phyloP scores from a whole-genome alignment of 2,888 invertebrate species.

The Trachelus stipa region DNA sequence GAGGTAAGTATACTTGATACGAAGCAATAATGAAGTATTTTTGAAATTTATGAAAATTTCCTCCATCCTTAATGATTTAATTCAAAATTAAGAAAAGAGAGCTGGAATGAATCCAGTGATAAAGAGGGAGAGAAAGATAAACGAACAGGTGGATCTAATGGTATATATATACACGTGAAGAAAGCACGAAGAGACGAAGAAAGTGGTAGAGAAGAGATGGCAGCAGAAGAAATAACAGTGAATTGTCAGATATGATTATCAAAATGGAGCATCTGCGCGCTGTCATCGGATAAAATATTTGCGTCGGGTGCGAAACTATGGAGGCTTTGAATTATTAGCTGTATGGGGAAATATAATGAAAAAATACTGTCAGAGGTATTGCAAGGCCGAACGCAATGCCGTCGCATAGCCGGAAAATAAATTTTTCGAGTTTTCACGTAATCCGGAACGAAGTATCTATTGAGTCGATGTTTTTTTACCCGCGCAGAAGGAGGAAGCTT shows the following conservation, averaged over 20 bases:
- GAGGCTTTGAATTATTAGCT: conserved; percentile 42
- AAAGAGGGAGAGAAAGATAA: background rate
- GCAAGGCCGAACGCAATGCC: conserved; percentile 19
- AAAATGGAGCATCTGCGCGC: conserved; percentile 45
- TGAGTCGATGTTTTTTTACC: background rate
- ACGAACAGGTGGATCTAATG: background rate
- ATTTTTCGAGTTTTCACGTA: background rate
- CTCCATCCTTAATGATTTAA: background rate
- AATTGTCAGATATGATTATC: conserved; percentile 32
- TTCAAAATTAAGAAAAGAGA: background rate
- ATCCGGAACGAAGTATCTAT: background rate
- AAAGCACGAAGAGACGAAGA: conserved; percentile 9
- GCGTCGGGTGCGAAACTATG: conserved; percentile 32
- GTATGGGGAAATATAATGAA: conserved; percentile 41
- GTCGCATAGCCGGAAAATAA: background rate
- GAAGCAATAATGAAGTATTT: background rate
- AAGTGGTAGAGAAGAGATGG: conserved; percentile 10
- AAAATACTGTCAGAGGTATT: conserved; percentile 42
- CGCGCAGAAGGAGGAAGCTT: background rate
- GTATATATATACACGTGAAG: background rate
- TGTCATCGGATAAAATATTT: conserved; percentile 43
- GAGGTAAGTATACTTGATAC: no score
- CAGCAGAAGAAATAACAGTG: conserved; percentile 6
- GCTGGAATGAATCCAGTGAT: background rate
- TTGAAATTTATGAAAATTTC: background rate